Percentiles rank a stretch among this genome's conserved stretches.
Evolutionary conservation across 2,113 vertebrate species (phyloP).

Genomic region (Podiceps cristatus): DNA sequence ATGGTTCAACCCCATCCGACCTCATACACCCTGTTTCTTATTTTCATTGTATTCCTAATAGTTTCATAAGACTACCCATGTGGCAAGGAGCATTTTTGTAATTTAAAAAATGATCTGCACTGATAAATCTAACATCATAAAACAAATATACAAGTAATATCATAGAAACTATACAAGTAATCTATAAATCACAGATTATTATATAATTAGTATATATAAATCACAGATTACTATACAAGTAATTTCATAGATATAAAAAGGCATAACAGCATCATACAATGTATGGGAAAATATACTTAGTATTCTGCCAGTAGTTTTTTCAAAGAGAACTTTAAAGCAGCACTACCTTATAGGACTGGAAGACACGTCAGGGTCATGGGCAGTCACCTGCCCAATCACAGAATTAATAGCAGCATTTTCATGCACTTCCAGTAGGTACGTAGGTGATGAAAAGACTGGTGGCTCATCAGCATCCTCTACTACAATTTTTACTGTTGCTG

Average conservation of each 20-base stretch:
- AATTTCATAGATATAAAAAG: background rate
- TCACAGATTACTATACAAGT: background rate
- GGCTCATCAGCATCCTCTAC: constrained; percentile 95
- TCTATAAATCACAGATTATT: background rate
- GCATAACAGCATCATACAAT: background rate
- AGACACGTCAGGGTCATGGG: constrained; percentile 88
- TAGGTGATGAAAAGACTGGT: constrained; percentile 88
- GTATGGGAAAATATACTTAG: background rate
- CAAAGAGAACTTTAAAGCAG: background rate
- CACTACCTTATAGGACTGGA: constrained; percentile 91
- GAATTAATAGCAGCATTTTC: constrained; percentile 93
- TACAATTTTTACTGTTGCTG: constrained; percentile 89
- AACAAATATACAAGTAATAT: background rate
- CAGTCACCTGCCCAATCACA: constrained; percentile 89
- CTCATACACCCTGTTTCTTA: background rate
- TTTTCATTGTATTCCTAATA: background rate
- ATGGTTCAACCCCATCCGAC: background rate
- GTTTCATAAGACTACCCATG: background rate
- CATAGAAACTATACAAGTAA: background rate
- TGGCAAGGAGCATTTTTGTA: background rate
- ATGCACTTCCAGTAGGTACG: constrained; percentile 91
- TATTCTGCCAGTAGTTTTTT: background rate
- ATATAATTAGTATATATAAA: too few relatives aligned
- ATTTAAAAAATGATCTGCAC: background rate
- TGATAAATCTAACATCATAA: background rate